Base-by-base conservation (phyloP, 2,113 vertebrate species). In the Oplegnathus fasciatus region DNA sequence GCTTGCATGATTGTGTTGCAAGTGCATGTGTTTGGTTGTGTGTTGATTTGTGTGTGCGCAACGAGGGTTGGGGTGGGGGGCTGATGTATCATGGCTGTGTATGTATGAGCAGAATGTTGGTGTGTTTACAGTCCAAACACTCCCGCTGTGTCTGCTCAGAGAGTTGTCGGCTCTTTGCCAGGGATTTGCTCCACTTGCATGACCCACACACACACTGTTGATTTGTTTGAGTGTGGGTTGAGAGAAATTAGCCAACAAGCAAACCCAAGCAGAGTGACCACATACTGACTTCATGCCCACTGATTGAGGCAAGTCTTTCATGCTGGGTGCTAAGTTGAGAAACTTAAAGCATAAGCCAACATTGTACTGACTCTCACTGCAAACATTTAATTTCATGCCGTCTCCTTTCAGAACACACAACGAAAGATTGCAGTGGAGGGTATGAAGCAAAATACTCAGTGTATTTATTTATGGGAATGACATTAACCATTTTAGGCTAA, bases 71-170 rank as follows among this genome's bases (percentile, higher is more conserved):
- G 8, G 4, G 32, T 26, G 52, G n/a, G 30, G 24, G 42, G 8
- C n/a, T 32, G 30, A 24, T 37, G 30, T 50, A 54, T 55, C 20
- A 22, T 69, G 68, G 13, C 60, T 54, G 57, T 40, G 68, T 69
- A 48, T 48, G 62, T 46, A 80, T 65, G 65, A 84, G 44, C 54
- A 60, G 54, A 70, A 26, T 76, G 76, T 44, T 79, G 34, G 42
- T 79, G 52, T 81, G 75, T 84, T 87, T 82, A 75, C 60, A 71
- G 72, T 84, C 83, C 85, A 91, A 91, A 91, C 82, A 81, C 67
- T 67, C 81, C 83, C 18, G 76, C 86, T 89, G 88, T 83, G 81
- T 88, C 83, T 72, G 72, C 78, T 79, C 80, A 86, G 77, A 86
- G 78, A 70, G 34, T 67, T 46, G 70, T 55, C 17, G 64, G 80